These are phyloP conservation scores for Nycticebus coucang DNA, from an alignment of 2,113 vertebrate genomes.

Conservation along the genomic window DNA sequence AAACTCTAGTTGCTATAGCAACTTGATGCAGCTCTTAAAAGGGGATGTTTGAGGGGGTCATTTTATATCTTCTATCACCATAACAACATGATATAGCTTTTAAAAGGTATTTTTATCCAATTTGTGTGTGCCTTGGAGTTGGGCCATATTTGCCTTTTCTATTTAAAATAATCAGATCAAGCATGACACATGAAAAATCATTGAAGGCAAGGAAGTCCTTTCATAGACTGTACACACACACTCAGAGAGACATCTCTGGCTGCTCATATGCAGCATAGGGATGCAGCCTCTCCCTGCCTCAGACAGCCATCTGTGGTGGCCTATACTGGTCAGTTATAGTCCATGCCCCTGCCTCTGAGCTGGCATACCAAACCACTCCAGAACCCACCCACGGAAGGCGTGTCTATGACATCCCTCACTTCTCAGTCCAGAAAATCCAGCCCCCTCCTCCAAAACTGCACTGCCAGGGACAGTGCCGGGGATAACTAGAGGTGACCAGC, in stretches of 20 bases:
- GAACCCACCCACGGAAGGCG: background rate
- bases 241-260: background rate
- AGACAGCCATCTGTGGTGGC: background rate
- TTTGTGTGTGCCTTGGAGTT: conserved; percentile 70
- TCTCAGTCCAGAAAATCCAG: background rate
- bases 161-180: conserved; percentile 72
- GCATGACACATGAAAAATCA: conserved; percentile 73
- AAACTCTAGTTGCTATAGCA: conserved; percentile 79
- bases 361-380: background rate
- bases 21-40: conserved; percentile 77
- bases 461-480: background rate
- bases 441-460: background rate
- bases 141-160: conserved; percentile 72
- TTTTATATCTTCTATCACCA: conserved; percentile 79
- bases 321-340: background rate
- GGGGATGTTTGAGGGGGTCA: conserved; percentile 75
- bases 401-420: background rate
- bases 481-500: background rate
- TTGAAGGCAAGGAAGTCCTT: conserved; percentile 56
- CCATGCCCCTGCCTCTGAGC: background rate
- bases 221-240: background rate
- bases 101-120: conserved; percentile 77
- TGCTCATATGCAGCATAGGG: conserved; percentile 2
- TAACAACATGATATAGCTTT: conserved; percentile 81
- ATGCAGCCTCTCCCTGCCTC: background rate